Base-by-base conservation (phyloP, 2,797 vertebrate genomes). In the Sebastes hubbsi region DNA sequence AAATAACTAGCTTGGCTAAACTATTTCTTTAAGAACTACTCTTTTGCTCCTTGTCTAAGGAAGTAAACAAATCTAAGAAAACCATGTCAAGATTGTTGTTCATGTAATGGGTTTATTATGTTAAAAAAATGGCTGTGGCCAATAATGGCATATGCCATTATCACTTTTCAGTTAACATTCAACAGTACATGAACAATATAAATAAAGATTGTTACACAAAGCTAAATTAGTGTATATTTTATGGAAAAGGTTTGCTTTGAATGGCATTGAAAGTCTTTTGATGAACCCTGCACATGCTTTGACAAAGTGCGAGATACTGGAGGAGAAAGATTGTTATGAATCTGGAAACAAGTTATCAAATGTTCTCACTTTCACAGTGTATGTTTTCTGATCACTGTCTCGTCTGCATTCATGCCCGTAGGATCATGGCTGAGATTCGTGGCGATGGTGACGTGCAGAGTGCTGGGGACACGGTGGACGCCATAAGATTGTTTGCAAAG, bases 401-500 rank as follows among this genome's bases (percentile, higher is more conserved):
- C 1, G 13, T 18, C 1, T 81, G 4, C 22, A 3, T 36, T 70
- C 3, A 4, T 58, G n/a, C 67, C 30, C 74, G 54, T 6, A 90
- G 88, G 36, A 88, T 38, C 67, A 92, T 92, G 91, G 86, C 75
- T 9, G 78, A 82, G 1, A 2, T 1, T 27, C 3, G 0, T 6
- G 54, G 30, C 7, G 20, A 59, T 3, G 46, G 2, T 14, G 72
- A 25, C 3, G 2, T 2, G 13, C 56, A 56, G 34, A 14, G 22
- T 0, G 1, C 1, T 4, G 66, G 0, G 9, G 91, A 89, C 68
- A 0, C 4, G 0, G 4, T 86, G 49, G 90, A 93, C 1, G 46
- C 76, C 29, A 3, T 64, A 0, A 6, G 1, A 1, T 1, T 29
- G 1, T 66, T 34, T 56, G 0, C 1, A 6, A 84, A 72, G 20